These are phyloP conservation scores for Lottia scabra DNA, from an alignment of 2,888 invertebrate species.

Conservation along the genomic window DNA sequence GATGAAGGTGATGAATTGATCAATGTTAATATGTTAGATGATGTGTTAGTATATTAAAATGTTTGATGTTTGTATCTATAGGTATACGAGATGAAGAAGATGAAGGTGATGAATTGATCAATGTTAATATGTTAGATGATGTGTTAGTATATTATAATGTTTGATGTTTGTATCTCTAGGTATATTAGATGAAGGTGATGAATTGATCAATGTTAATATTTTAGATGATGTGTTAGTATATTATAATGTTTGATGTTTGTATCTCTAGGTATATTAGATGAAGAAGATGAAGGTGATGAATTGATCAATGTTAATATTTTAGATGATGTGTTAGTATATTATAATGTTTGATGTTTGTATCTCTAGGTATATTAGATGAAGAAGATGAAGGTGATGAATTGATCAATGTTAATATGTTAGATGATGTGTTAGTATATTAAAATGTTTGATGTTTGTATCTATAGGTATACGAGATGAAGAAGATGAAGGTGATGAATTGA, in stretches of 20 bases:
- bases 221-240: conserved; percentile 60
- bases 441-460: conserved; percentile 12
- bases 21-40: conserved; percentile 73
- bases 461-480: conserved; percentile 80
- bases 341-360: not conserved
- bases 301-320: conserved; percentile 78
- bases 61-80: conserved; percentile 35
- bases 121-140: conserved; percentile 70
- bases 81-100: conserved; percentile 80
- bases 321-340: conserved; percentile 56
- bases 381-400: conserved; percentile 80
- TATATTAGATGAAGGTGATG: conserved; percentile 85
- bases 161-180: conserved; percentile 52
- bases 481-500: conserved; percentile 82
- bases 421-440: conserved; percentile 51
- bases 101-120: conserved; percentile 87
- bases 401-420: conserved; percentile 76
- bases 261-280: conserved; percentile 79
- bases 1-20: conserved; percentile 84
- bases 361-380: conserved; percentile 81
- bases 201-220: conserved; percentile 80
- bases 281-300: conserved; percentile 79
- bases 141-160: conserved; percentile 25
- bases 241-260: not conserved
- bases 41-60: conserved; percentile 38